These are phyloP conservation scores for Apocheima hispidaria DNA, from an alignment of 2,888 invertebrate species.

Conservation along the genomic window DNA sequence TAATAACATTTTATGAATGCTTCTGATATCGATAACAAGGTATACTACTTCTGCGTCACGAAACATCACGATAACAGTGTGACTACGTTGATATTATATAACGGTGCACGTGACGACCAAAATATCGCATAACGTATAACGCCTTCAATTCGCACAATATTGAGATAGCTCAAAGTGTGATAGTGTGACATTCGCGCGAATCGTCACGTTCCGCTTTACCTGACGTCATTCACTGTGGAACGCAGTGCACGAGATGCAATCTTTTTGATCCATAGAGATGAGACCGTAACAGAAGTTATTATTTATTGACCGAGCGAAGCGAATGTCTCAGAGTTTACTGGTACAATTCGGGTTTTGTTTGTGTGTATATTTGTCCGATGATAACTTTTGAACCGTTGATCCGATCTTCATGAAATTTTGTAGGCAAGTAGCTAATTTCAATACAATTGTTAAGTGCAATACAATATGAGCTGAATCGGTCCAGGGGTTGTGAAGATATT, in stretches of 20 bases:
- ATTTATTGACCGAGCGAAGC: no score
- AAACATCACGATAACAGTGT: slow-evolving; percentile 11
- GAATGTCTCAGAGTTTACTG: no score
- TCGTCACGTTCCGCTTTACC: slow-evolving; percentile 33
- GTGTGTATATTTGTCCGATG: no score
- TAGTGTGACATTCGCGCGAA: slow-evolving; percentile 38
- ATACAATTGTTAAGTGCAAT: no score
- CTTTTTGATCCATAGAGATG: background rate
- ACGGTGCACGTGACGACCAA: slow-evolving; percentile 19
- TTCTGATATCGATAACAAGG: background rate
- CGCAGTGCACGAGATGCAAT: slow-evolving; percentile 2
- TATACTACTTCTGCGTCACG: background rate
- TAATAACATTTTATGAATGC: background rate
- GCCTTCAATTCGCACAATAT: slow-evolving; percentile 16
- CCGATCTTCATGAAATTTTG: no score
- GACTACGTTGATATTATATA: slow-evolving; percentile 23
- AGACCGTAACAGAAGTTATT: no score
- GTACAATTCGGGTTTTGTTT: no score
- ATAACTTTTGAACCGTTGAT: no score
- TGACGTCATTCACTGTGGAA: slow-evolving; percentile 35
- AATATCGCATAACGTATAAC: slow-evolving; percentile 27
- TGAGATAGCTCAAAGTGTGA: slow-evolving; percentile 16
- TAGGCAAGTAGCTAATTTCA: no score
- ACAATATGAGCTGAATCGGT: no score
- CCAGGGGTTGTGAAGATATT: no score